Base-by-base conservation (phyloP, 2,888 invertebrate genomes). In the Heliconius charithonia region DNA sequence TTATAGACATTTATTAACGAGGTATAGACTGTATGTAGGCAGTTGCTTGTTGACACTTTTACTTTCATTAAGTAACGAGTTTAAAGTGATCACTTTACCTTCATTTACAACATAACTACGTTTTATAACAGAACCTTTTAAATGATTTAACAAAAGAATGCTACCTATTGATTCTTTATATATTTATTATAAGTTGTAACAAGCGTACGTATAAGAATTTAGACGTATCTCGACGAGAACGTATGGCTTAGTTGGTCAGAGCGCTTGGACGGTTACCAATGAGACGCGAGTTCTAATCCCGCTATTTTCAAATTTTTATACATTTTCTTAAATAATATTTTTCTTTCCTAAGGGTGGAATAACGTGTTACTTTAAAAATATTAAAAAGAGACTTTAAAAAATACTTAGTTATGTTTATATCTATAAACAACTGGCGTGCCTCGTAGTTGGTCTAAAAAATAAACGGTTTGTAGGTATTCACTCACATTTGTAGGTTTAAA, bases 31-130 rank as follows among this genome's bases (percentile, higher is more conserved):
- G n/a, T 51, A 19, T 70, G n/a, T 51, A 19, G 7, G 22, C 16
- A 45, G 10, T 51, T 51, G 0, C 0, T 66, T 32, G 66, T 32
- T 66, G 51, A 29, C 29, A 71, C 10, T 45, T 27, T 56, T 88
- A 88, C 88, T 89, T 87, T 87, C 88, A 66, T 87, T 86, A 87
- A 32, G 4, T 32, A 56, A 71, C 13, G n/a, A 56, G 29, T 56
- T 56, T n/a, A 22, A 56, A 71, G 27, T 56, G 56, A 56, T 71
- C 56, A 56, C 22, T 71, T 22, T 32, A 71, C 22, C 22, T 71
- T 71, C 29, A 22, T 22, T 4, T 13, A 56, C 7, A 37, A 37
- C 0, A 12, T 71, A 71, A 12, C 22, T 19, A 70, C 7, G 29
- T 56, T 56, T 22, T 27, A 22, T 51, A 51, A 70, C 25, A 56